Evolutionary conservation across 2,797 vertebrate species (phyloP).

Genomic region (Strix occidentalis): DNA sequence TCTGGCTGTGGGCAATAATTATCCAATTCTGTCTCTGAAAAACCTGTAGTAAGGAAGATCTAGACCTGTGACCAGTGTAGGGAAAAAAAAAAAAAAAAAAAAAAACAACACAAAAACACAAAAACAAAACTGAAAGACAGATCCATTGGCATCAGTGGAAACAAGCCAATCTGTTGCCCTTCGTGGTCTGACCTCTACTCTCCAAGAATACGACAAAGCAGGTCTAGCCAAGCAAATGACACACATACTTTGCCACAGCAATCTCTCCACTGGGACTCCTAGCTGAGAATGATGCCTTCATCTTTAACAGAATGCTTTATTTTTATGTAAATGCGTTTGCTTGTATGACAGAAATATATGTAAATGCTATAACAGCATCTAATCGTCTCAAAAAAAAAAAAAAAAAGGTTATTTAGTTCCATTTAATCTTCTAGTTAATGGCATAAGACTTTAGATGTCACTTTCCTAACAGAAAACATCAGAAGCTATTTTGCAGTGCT

Average conservation of each 20-base stretch:
- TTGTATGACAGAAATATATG: neutral
- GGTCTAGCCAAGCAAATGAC: neutral
- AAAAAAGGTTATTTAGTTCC: neutral
- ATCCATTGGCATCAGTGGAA: neutral
- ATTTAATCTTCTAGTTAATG: neutral
- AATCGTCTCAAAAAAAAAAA: neutral
- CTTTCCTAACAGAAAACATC: neutral
- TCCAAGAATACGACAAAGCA: neutral
- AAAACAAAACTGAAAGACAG: neutral
- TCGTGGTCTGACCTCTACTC: neutral
- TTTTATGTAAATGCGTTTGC: neutral
- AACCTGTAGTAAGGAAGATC: neutral
- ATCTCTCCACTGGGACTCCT: neutral
- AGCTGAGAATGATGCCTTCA: neutral
- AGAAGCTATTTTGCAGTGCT: neutral
- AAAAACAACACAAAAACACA: too few species aligned
- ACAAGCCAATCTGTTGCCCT: neutral
- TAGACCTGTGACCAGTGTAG: neutral
- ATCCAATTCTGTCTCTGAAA: neutral
- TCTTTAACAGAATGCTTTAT: neutral
- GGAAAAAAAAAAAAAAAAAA: rapidly evolving
- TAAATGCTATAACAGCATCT: neutral
- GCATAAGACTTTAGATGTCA: neutral
- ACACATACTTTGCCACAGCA: neutral
- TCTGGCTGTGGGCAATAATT: neutral